A percentile compares a stretch with the other conserved stretches of the same genome.
phyloP scores from a whole-genome alignment of 2,113 vertebrate species.

The Zosterops pallidus region DNA sequence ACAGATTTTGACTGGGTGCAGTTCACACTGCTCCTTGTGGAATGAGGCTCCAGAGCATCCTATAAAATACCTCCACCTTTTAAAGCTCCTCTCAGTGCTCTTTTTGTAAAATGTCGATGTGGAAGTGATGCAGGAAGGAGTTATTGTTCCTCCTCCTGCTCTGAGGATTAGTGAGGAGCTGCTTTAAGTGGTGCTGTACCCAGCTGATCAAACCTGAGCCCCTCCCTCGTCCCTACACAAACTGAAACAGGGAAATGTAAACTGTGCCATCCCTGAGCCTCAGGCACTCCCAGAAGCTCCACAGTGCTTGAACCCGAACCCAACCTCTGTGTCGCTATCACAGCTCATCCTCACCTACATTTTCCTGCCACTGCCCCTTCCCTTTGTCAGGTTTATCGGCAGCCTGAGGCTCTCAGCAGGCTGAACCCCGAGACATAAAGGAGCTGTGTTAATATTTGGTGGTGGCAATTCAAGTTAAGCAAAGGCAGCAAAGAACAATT shows the following conservation, averaged over 20 bases:
- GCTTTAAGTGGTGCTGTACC: neutral
- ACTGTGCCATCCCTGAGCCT: neutral
- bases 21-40: neutral
- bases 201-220: neutral
- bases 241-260: neutral
- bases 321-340: neutral
- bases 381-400: neutral
- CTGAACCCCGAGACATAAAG: neutral
- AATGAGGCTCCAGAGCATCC: neutral
- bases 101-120: neutral
- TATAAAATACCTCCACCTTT: neutral
- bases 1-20: neutral
- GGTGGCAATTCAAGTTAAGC: neutral
- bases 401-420: neutral
- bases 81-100: neutral
- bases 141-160: neutral
- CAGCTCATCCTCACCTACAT: neutral
- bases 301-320: neutral
- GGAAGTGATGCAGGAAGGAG: neutral
- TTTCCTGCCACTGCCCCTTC: neutral
- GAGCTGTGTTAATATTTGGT: neutral
- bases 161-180: neutral
- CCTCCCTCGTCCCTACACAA: fast-evolving
- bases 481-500: neutral
- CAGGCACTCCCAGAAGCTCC: neutral